Conservation (phyloP, 2,797 vertebrate species). For the Tenualosa ilisha region DNA sequence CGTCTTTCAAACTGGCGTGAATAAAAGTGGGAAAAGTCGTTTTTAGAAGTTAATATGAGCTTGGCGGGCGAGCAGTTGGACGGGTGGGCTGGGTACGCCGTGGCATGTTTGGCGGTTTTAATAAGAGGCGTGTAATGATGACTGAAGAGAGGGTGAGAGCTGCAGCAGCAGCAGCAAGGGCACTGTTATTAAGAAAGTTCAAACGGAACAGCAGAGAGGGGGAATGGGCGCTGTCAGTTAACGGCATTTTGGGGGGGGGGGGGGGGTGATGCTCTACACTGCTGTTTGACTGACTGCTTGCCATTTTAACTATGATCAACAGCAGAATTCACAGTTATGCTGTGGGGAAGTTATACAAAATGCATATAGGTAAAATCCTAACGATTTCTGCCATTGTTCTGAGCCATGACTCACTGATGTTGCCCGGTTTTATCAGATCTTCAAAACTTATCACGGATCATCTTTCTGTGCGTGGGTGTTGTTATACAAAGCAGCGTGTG, state of each 20-base stretch:
- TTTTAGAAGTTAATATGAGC: conserved; percentile 19
- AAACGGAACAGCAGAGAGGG: neutral
- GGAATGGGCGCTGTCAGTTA: neutral
- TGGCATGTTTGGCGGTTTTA: conserved; percentile 17
- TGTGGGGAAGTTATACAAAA: neutral
- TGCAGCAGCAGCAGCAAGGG: neutral
- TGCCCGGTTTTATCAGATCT: neutral
- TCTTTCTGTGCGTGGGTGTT: neutral
- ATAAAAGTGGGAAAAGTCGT: neutral
- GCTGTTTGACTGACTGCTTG: neutral
- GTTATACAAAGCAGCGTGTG: neutral
- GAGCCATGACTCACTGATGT: neutral
- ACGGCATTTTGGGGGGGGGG: neutral
- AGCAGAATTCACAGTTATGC: neutral
- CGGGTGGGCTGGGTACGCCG: neutral
- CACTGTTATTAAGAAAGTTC: conserved; percentile 12
- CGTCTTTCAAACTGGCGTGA: neutral
- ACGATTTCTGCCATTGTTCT: neutral
- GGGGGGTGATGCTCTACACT: neutral
- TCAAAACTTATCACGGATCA: neutral
- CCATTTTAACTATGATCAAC: neutral
- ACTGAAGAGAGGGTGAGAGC: neutral
- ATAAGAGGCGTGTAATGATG: conserved; percentile 21
- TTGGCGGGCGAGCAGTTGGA: neutral
- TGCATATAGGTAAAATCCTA: too few relatives aligned